Evolutionary conservation across 2,888 invertebrate genomes (phyloP).

Genomic region (Zootermopsis nevadensis): DNA sequence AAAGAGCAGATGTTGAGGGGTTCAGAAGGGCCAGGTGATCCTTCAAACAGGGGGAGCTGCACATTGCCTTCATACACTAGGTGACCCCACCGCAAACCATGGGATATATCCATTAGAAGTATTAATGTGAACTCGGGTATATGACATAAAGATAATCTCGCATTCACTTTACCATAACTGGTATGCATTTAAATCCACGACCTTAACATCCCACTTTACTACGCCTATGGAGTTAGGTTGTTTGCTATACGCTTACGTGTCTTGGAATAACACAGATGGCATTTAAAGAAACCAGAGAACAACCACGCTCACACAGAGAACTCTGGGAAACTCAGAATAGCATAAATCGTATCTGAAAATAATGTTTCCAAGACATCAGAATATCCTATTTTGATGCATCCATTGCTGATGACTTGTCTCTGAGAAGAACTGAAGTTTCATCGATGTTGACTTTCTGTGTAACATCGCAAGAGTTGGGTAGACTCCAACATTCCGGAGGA

Average conservation of each 20-base stretch:
- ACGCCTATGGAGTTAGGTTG: neutral
- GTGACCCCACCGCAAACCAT: neutral
- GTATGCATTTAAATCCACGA: neutral
- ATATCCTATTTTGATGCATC: no score
- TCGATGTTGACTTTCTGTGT: no score
- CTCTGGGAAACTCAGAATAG: no score
- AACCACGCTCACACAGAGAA: no score
- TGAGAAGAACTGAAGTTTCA: no score
- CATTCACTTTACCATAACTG: neutral
- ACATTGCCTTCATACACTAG: neutral
- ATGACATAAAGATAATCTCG: neutral
- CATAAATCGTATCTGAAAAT: no score
- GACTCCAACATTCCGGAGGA: no score
- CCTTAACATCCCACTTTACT: neutral
- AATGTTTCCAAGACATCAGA: no score
- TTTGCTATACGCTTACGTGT: neutral
- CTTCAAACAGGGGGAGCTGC: neutral
- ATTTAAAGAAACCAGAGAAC: neutral
- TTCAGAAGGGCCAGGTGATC: neutral
- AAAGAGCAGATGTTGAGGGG: neutral
- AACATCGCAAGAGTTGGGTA: no score
- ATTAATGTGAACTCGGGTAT: neutral
- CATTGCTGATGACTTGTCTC: no score
- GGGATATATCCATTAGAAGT: neutral
- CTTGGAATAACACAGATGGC: neutral